Evolutionary conservation across 2,113 vertebrate genomes (phyloP), one percentile per base, ranked within the genome.

Genomic region (Dendrocopos noguchii): DNA sequence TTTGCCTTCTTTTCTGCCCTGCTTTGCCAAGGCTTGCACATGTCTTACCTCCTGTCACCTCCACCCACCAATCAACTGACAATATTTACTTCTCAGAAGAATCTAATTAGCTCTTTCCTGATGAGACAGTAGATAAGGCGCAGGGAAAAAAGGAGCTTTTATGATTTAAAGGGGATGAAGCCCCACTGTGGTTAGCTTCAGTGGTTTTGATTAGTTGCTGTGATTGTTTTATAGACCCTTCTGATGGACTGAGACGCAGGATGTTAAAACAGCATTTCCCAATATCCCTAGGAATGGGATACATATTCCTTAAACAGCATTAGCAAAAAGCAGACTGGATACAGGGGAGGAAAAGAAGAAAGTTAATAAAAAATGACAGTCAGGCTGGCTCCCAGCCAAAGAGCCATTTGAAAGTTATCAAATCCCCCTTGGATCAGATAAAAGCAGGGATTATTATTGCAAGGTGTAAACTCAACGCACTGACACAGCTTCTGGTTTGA

Each of bases 331-430:
- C 76, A 95, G 92, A 39, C 85, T 33, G 94, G 82, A 67, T 93
- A 36, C 17, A 85, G 81, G 33, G 22, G 39, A 42, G 39, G 27
- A 28, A 65, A 22, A 78, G 79, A 88, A 85, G 79, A 94, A 91
- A 80, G 59, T 80, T 97, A 97, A 98, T 96, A 96, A 96, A 95
- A 97, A 94, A 86, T 93, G 97, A 97, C 96, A 97, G 94, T 25
- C 12, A 34, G 67, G 57, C 87, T 96, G 96, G 97, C 89, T n/a
- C 33, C 52, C 60, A 1, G 95, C 95, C 97, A 97, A 87, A 91
- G 91, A 82, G 79, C 77, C 95, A 95, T 97, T 97, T 75, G 80
- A 95, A 89, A 97, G 94, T 91, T 96, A 93, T 92, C 95, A 97
- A 97, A 96, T 94, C 95, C 94, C 91, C 77, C 95, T 80, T 70